Evolutionary conservation across 2,797 vertebrate species (phyloP).

Genomic region (Lemur catta): DNA sequence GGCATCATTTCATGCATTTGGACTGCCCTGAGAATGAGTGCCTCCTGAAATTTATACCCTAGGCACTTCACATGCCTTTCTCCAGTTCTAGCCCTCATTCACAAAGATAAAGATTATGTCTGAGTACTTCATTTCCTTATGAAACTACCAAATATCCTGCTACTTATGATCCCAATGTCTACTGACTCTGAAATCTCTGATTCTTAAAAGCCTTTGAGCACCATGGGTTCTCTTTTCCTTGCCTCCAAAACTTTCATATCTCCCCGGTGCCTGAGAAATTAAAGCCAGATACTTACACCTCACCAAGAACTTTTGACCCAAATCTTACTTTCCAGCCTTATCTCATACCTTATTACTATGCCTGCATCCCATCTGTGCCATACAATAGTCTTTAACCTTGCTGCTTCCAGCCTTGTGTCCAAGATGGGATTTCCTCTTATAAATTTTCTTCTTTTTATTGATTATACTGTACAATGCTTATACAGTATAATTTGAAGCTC

Average conservation of each 20-base stretch:
- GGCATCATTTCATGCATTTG: neutral
- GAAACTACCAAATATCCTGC: neutral
- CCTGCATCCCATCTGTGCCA: neutral
- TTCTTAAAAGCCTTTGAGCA: slow-evolving; percentile 16
- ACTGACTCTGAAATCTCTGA: neutral
- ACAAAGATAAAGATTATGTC: neutral
- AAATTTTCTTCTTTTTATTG: neutral
- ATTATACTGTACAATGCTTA: neutral
- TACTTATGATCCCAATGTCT: neutral
- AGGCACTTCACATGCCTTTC: neutral
- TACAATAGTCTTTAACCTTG: neutral
- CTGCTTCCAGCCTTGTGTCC: neutral
- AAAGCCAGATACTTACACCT: neutral
- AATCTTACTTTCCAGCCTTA: neutral
- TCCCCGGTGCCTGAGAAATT: neutral
- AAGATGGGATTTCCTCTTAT: neutral
- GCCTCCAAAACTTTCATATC: neutral
- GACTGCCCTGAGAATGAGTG: neutral
- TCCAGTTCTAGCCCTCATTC: neutral
- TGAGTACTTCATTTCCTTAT: neutral
- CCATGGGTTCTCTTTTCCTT: neutral
- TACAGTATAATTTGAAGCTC: neutral
- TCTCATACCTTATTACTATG: neutral
- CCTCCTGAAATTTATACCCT: neutral
- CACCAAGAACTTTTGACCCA: neutral